phyloP scores from a whole-genome alignment of 1,140 invertebrate species.

The Brachionus sp. region DNA sequence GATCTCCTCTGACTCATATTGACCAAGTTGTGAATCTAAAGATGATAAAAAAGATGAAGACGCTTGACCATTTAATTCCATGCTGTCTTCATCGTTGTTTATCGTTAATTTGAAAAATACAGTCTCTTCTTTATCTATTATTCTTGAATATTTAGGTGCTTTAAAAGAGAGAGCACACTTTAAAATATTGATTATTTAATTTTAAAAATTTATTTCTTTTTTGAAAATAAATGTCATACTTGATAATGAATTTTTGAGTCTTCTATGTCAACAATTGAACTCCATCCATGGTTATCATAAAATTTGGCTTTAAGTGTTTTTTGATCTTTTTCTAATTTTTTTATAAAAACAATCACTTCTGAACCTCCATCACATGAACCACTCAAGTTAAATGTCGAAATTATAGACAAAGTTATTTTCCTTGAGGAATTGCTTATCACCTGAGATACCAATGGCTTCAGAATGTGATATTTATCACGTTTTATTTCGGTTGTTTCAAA shows the following conservation, averaged over 20 bases:
- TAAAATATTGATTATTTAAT: neutral
- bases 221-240: neutral
- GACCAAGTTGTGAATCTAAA: neutral
- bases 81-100: neutral
- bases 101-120: constrained; percentile 2
- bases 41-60: neutral
- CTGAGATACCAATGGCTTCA: neutral
- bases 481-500: constrained; percentile 9
- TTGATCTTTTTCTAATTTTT: constrained; percentile 34
- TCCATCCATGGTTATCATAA: neutral
- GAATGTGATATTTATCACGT: constrained; percentile 5
- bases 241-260: constrained; percentile 21
- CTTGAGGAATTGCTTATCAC: neutral
- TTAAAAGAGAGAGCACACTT: neutral
- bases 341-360: neutral
- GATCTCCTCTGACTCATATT: neutral
- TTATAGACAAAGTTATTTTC: neutral
- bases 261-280: neutral
- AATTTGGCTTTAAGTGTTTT: neutral
- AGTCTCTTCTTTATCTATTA: neutral
- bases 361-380: neutral
- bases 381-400: neutral
- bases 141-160: neutral
- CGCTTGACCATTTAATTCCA: neutral
- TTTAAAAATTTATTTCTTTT: neutral